A percentile compares a stretch with the other conserved stretches of the same genome.
Conservation (phyloP, 64 coral and sea anemone genomes). For the Trachythela sp. region DNA sequence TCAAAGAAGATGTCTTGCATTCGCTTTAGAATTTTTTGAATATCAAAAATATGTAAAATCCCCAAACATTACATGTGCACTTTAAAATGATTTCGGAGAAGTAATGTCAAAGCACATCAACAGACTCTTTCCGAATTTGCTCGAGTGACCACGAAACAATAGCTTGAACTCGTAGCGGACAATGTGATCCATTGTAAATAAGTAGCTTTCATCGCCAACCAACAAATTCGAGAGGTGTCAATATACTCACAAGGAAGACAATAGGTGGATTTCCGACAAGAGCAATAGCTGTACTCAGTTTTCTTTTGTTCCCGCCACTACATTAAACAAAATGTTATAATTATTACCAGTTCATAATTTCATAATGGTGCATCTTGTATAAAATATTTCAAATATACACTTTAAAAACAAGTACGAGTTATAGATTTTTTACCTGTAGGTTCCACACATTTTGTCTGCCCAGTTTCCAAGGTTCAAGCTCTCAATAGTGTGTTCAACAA, state of each 20-base stretch:
- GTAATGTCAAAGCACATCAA: too few relatives aligned
- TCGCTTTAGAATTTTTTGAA: too few relatives aligned
- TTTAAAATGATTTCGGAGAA: too few relatives aligned
- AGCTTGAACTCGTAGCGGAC: too few relatives aligned
- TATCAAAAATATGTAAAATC: too few relatives aligned
- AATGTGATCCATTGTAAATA: too few relatives aligned
- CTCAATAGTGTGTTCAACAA: slow-evolving; percentile 68
- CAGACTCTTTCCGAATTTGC: too few relatives aligned
- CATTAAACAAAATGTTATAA: neutral
- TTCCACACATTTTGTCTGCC: slow-evolving; percentile 94
- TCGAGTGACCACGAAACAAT: too few relatives aligned
- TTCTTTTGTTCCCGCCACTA: slow-evolving; percentile 93
- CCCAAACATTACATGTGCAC: too few relatives aligned
- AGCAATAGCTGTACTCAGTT: slow-evolving; percentile 94
- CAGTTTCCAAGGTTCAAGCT: slow-evolving; percentile 77
- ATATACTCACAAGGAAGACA: slow-evolving; percentile 67
- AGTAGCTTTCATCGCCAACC: too few relatives aligned
- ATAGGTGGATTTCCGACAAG: slow-evolving; percentile 92
- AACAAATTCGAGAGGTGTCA: neutral
- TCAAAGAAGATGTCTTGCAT: too few relatives aligned
- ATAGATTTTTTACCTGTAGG: slow-evolving; percentile 67
- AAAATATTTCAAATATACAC: neutral
- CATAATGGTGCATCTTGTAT: neutral
- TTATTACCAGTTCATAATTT: neutral
- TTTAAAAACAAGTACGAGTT: neutral